Base-by-base conservation (phyloP, 1,140 invertebrate species). In the Antheraea mylitta region DNA sequence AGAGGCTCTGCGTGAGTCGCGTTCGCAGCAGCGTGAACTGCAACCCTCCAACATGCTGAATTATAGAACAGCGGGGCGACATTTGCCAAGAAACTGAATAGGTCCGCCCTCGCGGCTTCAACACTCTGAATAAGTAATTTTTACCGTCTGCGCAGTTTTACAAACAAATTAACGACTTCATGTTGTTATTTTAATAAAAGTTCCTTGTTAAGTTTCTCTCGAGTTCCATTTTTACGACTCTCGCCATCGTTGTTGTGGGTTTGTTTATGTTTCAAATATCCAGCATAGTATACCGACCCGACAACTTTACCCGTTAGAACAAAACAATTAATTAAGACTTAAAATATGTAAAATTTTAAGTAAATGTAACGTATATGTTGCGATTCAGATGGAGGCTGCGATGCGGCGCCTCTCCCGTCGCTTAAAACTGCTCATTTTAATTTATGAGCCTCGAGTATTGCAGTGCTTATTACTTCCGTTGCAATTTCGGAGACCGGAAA, bases 111-210 rank as follows among this genome's bases (percentile, higher is more conserved):
- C 78, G 81, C 86, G 85, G 85, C 83, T 77, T 75, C 80, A 78
- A 81, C 81, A 77, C 79, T 72, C 80, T 90, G 83, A 91, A 91
- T 91, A 90, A 89, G 78, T 91, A 89, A 91, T 89, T 85, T 89
- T 86, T 86, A 86, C 81, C 83, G 89, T 90, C 89, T 91, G 89
- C 85, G 79, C 88, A 89, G 82, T 90, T 89, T 89, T 86, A 89
- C 88, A 86, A 89, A 91, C 86, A 92, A 90, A 90, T 92, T 92
- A 92, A 89, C 86, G 83, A 78, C 86, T 85, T 84, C 82, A 87
- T 87, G 83, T 87, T 89, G 86, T 88, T 90, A 91, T 90, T 90
- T 91, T 91, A 90, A 89, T 90, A 91, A 90, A 90, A 89, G 81
- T 88, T 88, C 73, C 79, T 71, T 83, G 76, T 84, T 85, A 82